phyloP scores from a whole-genome alignment of 1,140 invertebrate genomes.

The Nephotettix cincticeps region DNA sequence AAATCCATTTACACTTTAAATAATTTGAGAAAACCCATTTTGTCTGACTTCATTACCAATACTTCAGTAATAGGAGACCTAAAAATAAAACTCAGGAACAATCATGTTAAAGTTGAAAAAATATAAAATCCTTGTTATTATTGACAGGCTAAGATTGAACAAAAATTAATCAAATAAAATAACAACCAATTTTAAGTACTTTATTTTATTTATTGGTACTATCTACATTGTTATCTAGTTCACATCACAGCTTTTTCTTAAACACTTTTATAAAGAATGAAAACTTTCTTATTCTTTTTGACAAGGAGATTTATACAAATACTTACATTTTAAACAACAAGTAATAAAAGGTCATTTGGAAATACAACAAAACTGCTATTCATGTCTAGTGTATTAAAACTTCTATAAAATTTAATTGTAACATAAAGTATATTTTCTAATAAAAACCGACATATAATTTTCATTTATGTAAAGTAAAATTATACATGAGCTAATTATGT shows the following conservation, averaged over 20 bases:
- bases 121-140: too few species aligned
- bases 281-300: neutral
- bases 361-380: neutral
- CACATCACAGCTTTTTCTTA: conserved; percentile 4
- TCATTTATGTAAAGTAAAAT: neutral
- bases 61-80: too few species aligned
- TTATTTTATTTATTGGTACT: too few species aligned
- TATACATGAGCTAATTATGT: neutral
- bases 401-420: neutral
- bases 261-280: conserved; percentile 9
- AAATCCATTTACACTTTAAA: too few species aligned
- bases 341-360: neutral
- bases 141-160: too few species aligned
- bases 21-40: too few species aligned
- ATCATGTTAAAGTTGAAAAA: too few species aligned
- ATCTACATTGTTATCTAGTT: neutral
- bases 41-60: too few species aligned
- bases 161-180: too few species aligned
- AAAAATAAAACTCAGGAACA: too few species aligned
- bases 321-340: neutral
- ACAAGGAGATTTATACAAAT: conserved; percentile 8
- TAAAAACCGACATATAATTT: neutral
- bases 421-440: neutral
- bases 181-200: too few species aligned
- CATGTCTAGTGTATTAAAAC: neutral